phyloP scores from a whole-genome alignment of 2,113 vertebrate species.

The Poeciliopsis retropinna region DNA sequence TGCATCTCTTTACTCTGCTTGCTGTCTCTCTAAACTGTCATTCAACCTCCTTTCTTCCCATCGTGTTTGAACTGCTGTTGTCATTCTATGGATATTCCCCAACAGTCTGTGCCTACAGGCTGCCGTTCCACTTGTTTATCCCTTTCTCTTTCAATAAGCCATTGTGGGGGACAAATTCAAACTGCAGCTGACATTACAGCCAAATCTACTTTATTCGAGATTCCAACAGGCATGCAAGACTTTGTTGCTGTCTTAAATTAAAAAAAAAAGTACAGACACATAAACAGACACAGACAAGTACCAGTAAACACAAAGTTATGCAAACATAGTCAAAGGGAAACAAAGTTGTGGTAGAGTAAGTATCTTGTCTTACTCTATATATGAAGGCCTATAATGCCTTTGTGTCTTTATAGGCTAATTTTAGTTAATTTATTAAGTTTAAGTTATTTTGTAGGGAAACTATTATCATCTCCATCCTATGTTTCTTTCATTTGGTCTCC shows the following conservation, averaged over 20 bases:
- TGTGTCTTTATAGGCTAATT: background rate
- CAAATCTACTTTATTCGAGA: constrained; percentile 43
- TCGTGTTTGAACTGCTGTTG: constrained; percentile 37
- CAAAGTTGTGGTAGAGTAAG: background rate
- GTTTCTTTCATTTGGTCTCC: no score
- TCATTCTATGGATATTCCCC: constrained; percentile 54
- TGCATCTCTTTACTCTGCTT: constrained; percentile 47
- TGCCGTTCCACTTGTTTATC: constrained; percentile 61
- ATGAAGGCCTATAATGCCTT: no score
- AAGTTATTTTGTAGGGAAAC: no score
- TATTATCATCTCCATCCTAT: no score
- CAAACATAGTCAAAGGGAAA: constrained; percentile 23
- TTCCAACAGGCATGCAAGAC: constrained; percentile 28
- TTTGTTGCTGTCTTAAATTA: constrained; percentile 30
- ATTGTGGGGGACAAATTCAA: constrained; percentile 49
- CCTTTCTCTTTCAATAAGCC: constrained; percentile 62
- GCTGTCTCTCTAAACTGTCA: constrained; percentile 51
- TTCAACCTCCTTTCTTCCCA: constrained; percentile 21
- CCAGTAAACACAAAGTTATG: constrained; percentile 33
- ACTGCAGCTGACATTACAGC: constrained; percentile 54
- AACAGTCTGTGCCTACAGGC: constrained; percentile 48
- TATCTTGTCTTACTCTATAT: background rate
- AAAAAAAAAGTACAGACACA: background rate
- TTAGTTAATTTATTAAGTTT: background rate
- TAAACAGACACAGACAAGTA: constrained; percentile 20